Conservation (phyloP, 1,140 invertebrate species). For the Calephelis nemesis region DNA sequence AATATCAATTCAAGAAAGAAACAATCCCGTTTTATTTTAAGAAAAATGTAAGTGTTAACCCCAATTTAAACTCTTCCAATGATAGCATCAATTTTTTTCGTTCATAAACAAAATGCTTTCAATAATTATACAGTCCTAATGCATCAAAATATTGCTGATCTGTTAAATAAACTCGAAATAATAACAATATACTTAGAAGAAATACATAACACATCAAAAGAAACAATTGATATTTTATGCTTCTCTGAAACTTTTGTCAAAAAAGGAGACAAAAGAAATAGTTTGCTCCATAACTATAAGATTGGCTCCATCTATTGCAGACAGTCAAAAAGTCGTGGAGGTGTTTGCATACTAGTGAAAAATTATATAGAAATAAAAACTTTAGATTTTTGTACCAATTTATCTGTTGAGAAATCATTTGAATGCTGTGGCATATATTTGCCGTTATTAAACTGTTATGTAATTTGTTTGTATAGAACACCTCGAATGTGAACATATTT, state of each 20-base stretch:
- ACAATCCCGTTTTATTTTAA: conserved; percentile 2
- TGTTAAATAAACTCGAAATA: background rate
- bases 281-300: background rate
- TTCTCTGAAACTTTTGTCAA: background rate
- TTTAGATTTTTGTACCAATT: background rate
- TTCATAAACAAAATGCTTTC: background rate
- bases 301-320: background rate
- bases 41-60: background rate
- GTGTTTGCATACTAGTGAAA: background rate
- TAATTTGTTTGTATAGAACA: conserved; percentile 4
- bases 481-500: background rate
- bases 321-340: background rate
- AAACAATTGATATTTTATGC: no score
- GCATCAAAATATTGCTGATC: conserved; percentile 5
- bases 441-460: background rate
- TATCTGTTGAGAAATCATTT: background rate
- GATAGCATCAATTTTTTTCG: background rate
- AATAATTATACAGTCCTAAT: background rate
- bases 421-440: background rate
- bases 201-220: background rate
- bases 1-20: background rate
- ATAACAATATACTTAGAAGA: background rate
- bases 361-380: background rate
- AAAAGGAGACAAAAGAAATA: background rate
- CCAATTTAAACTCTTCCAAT: background rate